Base-by-base conservation (phyloP, 1,140 invertebrate genomes). In the Lepidurus couesii region DNA sequence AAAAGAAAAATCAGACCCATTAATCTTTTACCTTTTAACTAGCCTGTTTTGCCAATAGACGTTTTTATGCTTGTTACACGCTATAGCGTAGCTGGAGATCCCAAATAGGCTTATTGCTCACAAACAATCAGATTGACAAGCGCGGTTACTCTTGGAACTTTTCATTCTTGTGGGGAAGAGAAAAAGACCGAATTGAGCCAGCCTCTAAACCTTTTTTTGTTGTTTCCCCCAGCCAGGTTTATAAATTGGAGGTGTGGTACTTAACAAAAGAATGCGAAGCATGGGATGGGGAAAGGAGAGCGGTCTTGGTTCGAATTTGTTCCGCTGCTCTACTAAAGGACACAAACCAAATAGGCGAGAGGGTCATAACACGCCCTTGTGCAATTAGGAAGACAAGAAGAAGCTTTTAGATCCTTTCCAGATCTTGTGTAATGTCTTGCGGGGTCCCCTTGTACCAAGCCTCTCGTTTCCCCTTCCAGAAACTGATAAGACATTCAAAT, bases 361-460 rank as follows among this genome's bases (percentile, higher is more conserved):
- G 53, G 53, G 53, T 65, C 53, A 13, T 65, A 65, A 65, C 53
- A 65, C 53, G 53, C 53, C 53, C 8, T 65, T 65, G 9, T 65
- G 53, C 53, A 65, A 65, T 65, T 65, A 65, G 53, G 53, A 65
- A 13, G 53, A 65, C 53, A 65, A 65, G 53, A 65, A 65, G 53
- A 65, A 65, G 53, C 53, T 65, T 65, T 65, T 65, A 65, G 53
- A 65, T 65, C 53, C 53, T 65, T 13, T 21, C 53, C 13, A 13
- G 53, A 65, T 65, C 53, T 65, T 65, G 13, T 65, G 53, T 65
- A 65, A 65, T 65, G 53, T 65, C 53, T 9, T 65, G 21, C 53
- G 1, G 53, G 53, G 53, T 13, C 16, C n/a, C 53, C 8, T 65
- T 65, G 16, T 16, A n/a, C 9, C 21, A 21, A 21, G 53, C 53